A percentile compares a stretch with the other conserved stretches of the same genome.
These are phyloP conservation scores for Araneus ventricosus DNA, from an alignment of 1,140 invertebrate species.

Conservation along the genomic window DNA sequence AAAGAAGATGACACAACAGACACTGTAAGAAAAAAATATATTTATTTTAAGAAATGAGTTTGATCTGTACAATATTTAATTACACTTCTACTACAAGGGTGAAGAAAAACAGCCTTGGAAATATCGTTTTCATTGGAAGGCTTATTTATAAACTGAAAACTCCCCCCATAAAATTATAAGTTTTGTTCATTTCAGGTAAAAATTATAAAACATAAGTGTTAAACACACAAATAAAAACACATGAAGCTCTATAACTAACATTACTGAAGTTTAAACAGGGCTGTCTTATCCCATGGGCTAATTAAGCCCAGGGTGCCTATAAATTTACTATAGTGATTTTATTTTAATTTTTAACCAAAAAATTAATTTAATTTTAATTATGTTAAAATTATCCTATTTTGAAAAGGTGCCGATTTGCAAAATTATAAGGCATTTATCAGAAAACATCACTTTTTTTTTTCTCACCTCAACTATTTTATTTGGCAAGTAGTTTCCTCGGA, in stretches of 20 bases:
- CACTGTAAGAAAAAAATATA: slow-evolving; percentile 20
- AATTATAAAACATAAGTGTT: not conserved
- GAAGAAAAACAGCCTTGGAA: not conserved
- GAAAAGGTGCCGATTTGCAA: too few relatives aligned
- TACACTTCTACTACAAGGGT: not conserved
- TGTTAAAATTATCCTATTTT: too few relatives aligned
- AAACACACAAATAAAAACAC: not conserved
- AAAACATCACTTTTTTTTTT: too few relatives aligned
- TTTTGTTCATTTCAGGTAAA: not conserved
- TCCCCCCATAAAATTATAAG: not conserved
- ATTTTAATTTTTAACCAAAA: too few relatives aligned
- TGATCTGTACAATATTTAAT: not conserved
- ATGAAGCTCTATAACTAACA: not conserved
- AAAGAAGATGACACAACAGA: not conserved
- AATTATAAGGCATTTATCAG: too few relatives aligned
- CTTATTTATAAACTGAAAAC: too few relatives aligned
- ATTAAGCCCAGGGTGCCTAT: too few relatives aligned
- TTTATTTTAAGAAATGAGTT: not conserved
- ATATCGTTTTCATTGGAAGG: not conserved
- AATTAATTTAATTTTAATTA: too few relatives aligned
- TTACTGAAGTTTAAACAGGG: not conserved
- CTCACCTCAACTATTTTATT: too few relatives aligned
- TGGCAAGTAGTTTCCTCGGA: too few relatives aligned
- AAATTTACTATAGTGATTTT: too few relatives aligned
- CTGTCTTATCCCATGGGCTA: too few relatives aligned